These are phyloP conservation scores for Mirounga angustirostris DNA, from an alignment of 2,113 vertebrate species.

Conservation along the genomic window DNA sequence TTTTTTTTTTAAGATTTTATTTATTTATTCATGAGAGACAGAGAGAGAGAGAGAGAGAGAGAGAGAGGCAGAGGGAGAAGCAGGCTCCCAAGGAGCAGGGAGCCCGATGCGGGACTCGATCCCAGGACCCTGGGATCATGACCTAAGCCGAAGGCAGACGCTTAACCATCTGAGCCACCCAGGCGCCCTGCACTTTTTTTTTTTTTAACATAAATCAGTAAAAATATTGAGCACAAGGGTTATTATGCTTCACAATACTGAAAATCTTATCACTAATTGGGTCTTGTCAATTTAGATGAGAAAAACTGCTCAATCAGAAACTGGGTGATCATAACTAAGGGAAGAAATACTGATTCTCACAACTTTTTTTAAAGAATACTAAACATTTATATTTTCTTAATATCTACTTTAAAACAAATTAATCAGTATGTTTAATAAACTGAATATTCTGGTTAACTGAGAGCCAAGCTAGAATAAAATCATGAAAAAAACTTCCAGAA, in stretches of 20 bases:
- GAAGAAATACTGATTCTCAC: neutral
- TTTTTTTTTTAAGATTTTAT: no score
- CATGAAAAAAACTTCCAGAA: neutral
- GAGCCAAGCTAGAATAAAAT: neutral
- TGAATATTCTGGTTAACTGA: slow-evolving; percentile 14
- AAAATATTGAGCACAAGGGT: neutral
- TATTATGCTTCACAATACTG: neutral
- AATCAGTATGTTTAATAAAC: slow-evolving; percentile 24
- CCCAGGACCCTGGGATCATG: no score
- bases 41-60: no score
- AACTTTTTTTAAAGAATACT: neutral
- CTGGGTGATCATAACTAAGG: neutral
- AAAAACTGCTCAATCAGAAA: slow-evolving; percentile 13
- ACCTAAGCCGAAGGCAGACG: no score
- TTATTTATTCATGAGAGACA: no score
- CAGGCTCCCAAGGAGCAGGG: no score
- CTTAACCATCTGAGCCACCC: no score
- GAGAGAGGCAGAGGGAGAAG: no score
- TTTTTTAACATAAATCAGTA: neutral
- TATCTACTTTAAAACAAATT: slow-evolving; percentile 14
- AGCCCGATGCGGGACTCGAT: no score
- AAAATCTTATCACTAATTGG: neutral
- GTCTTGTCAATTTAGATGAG: neutral
- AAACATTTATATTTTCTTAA: neutral
- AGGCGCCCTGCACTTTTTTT: neutral